Evolutionary conservation across 2,888 invertebrate species (phyloP).

Genomic region (Syritta pipiens): DNA sequence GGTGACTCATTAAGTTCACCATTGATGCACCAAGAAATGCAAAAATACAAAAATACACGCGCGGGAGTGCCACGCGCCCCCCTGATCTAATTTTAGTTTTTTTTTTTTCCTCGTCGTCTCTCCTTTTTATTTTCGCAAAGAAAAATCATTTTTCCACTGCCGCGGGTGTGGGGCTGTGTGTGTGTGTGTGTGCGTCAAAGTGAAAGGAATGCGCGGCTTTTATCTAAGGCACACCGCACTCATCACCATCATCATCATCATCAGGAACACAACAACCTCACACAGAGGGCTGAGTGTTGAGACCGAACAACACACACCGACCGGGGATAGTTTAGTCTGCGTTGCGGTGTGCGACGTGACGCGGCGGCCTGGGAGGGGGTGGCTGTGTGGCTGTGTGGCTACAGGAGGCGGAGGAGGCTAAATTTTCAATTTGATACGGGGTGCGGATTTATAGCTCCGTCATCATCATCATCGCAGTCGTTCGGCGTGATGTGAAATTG

Average conservation of each 20-base stretch:
- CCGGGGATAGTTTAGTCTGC: conserved; percentile 17
- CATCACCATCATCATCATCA: conserved; percentile 21
- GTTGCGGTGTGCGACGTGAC: background rate
- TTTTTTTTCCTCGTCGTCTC: too few species aligned
- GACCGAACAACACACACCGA: conserved; percentile 1
- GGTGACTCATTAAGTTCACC: too few species aligned
- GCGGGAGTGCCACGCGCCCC: too few species aligned
- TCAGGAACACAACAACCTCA: background rate
- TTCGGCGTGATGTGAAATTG: conserved; percentile 67
- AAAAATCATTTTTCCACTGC: conserved; percentile 42
- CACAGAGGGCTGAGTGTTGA: conserved; percentile 14
- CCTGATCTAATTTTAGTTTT: conserved; percentile 57
- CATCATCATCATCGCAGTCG: conserved; percentile 64
- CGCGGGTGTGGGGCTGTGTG: background rate
- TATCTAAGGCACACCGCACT: conserved; percentile 41
- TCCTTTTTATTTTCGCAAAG: too few species aligned
- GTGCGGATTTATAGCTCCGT: conserved; percentile 64
- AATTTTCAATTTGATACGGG: conserved; percentile 66
- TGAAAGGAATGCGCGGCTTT: conserved; percentile 55
- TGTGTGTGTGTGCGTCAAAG: conserved; percentile 24
- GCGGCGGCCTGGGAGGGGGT: background rate
- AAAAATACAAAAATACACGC: too few species aligned
- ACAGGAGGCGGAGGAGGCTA: conserved; percentile 15
- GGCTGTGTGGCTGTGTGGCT: too few species aligned
- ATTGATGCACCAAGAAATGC: too few species aligned